Evolutionary conservation across 2,113 vertebrate species (phyloP), one percentile per base, ranked within the genome.

Genomic region (Martes martes): DNA sequence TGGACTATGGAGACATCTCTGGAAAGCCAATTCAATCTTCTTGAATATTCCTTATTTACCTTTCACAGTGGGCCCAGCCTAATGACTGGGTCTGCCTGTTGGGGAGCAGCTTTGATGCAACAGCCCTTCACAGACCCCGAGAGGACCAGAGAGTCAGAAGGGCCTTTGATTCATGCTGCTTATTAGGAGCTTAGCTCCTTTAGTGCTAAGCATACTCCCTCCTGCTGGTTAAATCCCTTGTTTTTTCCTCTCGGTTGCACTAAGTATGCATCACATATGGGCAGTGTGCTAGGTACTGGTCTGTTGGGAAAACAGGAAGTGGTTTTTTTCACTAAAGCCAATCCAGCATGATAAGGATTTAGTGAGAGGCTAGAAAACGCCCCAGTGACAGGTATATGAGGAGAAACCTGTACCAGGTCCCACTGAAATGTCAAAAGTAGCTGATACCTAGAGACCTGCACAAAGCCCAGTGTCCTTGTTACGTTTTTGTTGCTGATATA

Each of bases 191-290:
- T 97, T 89, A 95, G 85, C 69, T 95, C 55, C 71, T 84, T 71
- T 39, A 82, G 65, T 67, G 52, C 79, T 91, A 67, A 63, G 84
- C n/a, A 28, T 21, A 80, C 21, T 67, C 78, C 61, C 76, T n/a
- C 39, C 85, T 85, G 94, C 94, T 98, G 93, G 80, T 82, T 92
- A 95, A 96, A 92, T 94, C 96, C 50, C 80, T 97, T 98, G 94
- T 92, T 95, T 96, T 89, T 95, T 69, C 89, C 83, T 82, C 93
- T 95, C 82, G 74, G 84, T 91, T 97, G 63, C 50, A 50, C 69
- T 71, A 97, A 91, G 33, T 82, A 93, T 94, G 94, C 45, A 80
- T 92, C 86, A 96, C 10, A 80, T 78, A 80, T 86, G 80, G 71
- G 33, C 90, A 61, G 14, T 65, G 33, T 65, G 69, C 63, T 85